These are phyloP conservation scores for Papilio glaucus DNA, from an alignment of 1,140 invertebrate genomes.

Conservation along the genomic window DNA sequence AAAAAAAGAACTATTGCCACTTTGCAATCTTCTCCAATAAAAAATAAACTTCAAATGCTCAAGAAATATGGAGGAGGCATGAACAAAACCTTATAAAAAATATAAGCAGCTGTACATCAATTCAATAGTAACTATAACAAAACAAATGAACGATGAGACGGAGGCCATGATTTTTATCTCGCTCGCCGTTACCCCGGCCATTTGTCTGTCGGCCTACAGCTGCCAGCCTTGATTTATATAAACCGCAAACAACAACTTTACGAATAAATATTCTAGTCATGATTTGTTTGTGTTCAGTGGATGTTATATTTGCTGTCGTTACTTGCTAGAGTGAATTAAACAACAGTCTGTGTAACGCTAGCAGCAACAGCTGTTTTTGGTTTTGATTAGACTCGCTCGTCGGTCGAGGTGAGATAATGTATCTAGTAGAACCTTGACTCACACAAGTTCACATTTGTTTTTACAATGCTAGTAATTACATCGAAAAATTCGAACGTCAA, in stretches of 20 bases:
- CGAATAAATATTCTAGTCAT: constrained; percentile 31
- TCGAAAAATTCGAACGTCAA: no score
- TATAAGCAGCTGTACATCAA: not conserved
- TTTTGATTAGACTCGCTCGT: not conserved
- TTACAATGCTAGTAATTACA: no score
- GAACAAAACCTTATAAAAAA: not conserved
- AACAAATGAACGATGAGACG: constrained; percentile 15
- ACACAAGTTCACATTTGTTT: no score
- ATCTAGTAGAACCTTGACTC: no score
- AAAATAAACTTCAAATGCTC: not conserved
- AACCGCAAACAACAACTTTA: constrained; percentile 32
- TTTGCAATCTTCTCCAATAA: no score
- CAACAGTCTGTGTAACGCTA: not conserved
- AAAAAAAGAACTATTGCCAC: not conserved
- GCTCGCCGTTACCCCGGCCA: constrained; percentile 9
- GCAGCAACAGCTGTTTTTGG: not conserved
- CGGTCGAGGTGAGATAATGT: no score
- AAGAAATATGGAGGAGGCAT: not conserved
- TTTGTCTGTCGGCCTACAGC: constrained; percentile 16
- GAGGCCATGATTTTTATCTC: constrained; percentile 8
- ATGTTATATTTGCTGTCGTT: constrained; percentile 3
- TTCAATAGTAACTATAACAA: constrained; percentile 7
- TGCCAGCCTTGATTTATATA: constrained; percentile 25
- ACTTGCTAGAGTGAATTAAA: not conserved
- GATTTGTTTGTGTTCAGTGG: constrained; percentile 17